Conservation (phyloP, 2,888 invertebrate genomes). For the Agapetus fuscipes region DNA sequence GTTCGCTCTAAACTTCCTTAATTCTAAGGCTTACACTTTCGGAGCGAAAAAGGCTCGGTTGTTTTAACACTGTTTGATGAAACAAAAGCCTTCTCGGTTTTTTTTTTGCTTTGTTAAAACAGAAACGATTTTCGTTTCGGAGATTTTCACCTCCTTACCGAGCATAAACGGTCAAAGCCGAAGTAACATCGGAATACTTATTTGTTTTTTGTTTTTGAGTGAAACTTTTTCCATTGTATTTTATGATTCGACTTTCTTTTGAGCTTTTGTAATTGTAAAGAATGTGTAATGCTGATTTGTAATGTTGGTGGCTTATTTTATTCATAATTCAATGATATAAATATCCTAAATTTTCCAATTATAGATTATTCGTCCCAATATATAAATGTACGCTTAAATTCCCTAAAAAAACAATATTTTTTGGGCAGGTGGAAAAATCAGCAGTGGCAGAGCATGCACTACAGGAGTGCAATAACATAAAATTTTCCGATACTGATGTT, state of each 20-base stretch:
- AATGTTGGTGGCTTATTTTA: too few species aligned
- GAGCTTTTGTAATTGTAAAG: not conserved
- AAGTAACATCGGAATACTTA: not conserved
- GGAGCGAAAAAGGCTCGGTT: slow-evolving; percentile 3
- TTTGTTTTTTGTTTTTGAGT: not conserved
- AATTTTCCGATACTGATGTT: too few species aligned
- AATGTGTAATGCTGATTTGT: too few species aligned
- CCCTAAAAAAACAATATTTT: too few species aligned
- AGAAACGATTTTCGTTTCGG: not conserved
- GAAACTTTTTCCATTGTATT: not conserved
- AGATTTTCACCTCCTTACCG: not conserved
- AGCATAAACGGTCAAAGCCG: not conserved
- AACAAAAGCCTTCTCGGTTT: not conserved
- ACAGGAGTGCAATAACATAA: too few species aligned
- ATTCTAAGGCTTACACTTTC: slow-evolving; percentile 7
- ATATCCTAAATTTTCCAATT: too few species aligned
- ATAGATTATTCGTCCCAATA: too few species aligned
- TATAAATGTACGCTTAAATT: too few species aligned
- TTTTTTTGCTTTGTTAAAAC: not conserved
- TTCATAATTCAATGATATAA: too few species aligned
- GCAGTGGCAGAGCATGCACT: too few species aligned
- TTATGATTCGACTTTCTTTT: not conserved
- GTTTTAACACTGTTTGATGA: not conserved
- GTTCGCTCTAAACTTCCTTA: slow-evolving; percentile 4
- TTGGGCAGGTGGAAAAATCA: too few species aligned